Evolutionary conservation across 2,888 invertebrate genomes (phyloP).

Genomic region (Lissocephala sabroskyi): DNA sequence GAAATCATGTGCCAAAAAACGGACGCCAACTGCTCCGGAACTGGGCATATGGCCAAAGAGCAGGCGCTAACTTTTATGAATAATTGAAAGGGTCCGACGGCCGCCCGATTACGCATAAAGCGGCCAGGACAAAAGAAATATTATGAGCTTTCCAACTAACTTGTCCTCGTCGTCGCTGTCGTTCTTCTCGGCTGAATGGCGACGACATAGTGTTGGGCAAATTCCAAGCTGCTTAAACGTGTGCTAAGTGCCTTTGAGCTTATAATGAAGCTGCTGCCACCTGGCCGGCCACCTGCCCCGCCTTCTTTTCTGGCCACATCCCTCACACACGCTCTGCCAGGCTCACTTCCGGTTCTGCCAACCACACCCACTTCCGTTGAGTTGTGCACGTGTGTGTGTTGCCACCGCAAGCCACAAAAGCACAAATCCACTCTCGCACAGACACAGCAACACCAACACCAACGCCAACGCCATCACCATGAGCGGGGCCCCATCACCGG

Average conservation of each 20-base stretch:
- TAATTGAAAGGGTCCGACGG: constrained; percentile 16
- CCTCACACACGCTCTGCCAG: constrained; percentile 1
- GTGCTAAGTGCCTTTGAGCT: constrained; percentile 55
- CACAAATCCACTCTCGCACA: constrained; percentile 31
- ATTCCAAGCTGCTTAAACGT: constrained; percentile 57
- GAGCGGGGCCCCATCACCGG: too few species aligned
- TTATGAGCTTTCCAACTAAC: too few species aligned
- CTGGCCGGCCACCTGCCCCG: neutral
- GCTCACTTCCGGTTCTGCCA: constrained; percentile 26
- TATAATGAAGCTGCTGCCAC: constrained; percentile 37
- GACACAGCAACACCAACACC: constrained; percentile 16
- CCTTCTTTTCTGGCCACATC: too few species aligned
- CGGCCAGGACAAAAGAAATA: constrained; percentile 7
- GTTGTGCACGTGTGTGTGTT: constrained; percentile 13
- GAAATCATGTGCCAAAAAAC: constrained; percentile 39
- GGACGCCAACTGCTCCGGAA: neutral
- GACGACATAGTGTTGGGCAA: too few species aligned
- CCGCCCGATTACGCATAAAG: constrained; percentile 15
- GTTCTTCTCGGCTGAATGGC: too few species aligned
- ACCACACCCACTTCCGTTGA: constrained; percentile 45
- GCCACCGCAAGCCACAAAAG: constrained; percentile 42
- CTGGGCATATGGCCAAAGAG: constrained; percentile 35
- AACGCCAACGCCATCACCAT: too few species aligned
- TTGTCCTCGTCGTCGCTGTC: too few species aligned
- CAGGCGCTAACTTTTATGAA: constrained; percentile 23